Conservation (phyloP, 2,888 invertebrate genomes). For the Trachelus iudaicus region DNA sequence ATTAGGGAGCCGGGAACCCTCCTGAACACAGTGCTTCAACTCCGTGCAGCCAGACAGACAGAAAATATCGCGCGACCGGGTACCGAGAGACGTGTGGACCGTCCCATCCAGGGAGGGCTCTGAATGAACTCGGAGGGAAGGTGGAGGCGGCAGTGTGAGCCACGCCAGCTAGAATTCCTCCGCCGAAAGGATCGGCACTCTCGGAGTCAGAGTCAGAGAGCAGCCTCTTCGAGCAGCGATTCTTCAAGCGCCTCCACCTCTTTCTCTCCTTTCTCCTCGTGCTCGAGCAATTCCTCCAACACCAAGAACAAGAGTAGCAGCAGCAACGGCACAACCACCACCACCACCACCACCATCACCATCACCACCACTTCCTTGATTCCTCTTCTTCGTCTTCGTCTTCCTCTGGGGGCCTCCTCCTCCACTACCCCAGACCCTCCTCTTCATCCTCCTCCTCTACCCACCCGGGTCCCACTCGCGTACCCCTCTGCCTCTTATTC, state of each 20-base stretch:
- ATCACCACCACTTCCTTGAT: constrained; percentile 10
- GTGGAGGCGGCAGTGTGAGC: constrained; percentile 41
- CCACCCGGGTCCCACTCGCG: constrained; percentile 8
- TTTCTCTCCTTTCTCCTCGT: constrained; percentile 12
- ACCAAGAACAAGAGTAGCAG: background rate
- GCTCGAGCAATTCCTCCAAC: background rate
- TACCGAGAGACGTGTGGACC: constrained; percentile 53
- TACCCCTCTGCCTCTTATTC: background rate
- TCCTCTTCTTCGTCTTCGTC: constrained; percentile 16
- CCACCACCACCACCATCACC: background rate
- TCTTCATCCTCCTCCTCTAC: constrained; percentile 15
- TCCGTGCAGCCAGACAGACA: constrained; percentile 41
- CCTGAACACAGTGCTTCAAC: constrained; percentile 15
- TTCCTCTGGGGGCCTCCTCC: constrained; percentile 4
- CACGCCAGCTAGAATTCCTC: constrained; percentile 62
- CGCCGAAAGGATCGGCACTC: constrained; percentile 54
- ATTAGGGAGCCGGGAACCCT: constrained; percentile 20
- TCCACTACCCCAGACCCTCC: constrained; percentile 15
- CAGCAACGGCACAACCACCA: background rate
- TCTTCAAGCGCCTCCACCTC: constrained; percentile 19
- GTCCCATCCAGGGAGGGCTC: constrained; percentile 64
- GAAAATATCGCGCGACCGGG: constrained; percentile 53
- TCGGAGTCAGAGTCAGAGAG: constrained; percentile 25
- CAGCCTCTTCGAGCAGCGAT: constrained; percentile 21
- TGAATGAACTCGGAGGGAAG: constrained; percentile 53